Base-by-base conservation (phyloP, 2,888 invertebrate genomes). In the Charanyca ferruginea region DNA sequence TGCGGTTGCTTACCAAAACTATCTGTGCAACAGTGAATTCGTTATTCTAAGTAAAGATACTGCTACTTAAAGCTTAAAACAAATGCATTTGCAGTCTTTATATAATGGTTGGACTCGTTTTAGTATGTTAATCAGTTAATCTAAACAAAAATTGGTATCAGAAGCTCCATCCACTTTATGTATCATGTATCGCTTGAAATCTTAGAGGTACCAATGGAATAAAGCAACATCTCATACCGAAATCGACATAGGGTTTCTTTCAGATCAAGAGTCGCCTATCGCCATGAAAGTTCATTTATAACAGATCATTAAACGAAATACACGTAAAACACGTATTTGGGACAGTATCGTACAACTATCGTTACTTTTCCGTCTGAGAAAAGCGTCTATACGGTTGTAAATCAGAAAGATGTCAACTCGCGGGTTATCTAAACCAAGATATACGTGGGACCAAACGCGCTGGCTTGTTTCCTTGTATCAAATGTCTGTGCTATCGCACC, bases 351-450 rank as follows among this genome's bases (percentile, higher is more conserved):
- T 70, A 78, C 63, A 72, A 55, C 63, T 76, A 77, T 77, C 79
- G 61, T 76, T 76, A 69, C 66, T 64, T 77, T 71, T 77, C 64
- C 59, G 72, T 70, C 53, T 72, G 78, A 69, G 68, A 75, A 79
- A 67, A 64, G 48, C 66, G 58, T 71, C 54, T 61, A 28, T 61
- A 35, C 52, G 59, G 77, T 73, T 79, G 77, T 81, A 80, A 85
- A 84, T 85, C 81, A 83, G 78, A 73, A 69, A 57, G 78, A 80
- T 79, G 77, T 83, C 74, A 78, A 71, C 69, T 71, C 48, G 65
- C 59, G 73, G 80, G 84, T 87, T 86, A 89, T 87, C 86, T 77
- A 76, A 71, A 79, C 72, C 51, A 73, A 85, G 84, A 87, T 85
- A 84, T 83, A 85, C 84, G 85, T 85, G 85, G 79, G 85, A 85